These are phyloP conservation scores for Lepus oiostolus DNA, from an alignment of 2,797 vertebrate genomes.

Conservation along the genomic window DNA sequence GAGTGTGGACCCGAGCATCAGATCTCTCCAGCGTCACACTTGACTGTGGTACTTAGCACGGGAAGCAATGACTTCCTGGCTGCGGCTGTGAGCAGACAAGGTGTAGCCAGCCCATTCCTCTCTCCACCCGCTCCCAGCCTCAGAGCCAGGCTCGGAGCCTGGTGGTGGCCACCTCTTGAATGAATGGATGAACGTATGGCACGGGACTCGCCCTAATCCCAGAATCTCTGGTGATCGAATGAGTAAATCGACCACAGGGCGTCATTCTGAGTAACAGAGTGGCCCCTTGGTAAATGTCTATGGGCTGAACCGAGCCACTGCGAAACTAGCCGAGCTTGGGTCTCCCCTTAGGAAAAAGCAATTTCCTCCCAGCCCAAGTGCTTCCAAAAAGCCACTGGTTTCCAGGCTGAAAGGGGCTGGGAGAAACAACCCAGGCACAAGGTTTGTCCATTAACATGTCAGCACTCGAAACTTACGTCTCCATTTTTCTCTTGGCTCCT, in stretches of 20 bases:
- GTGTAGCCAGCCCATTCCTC: not conserved
- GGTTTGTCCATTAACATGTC: constrained; percentile 55
- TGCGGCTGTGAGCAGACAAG: not conserved
- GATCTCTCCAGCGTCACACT: not conserved
- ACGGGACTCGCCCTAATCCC: not conserved
- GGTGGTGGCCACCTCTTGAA: too few relatives aligned
- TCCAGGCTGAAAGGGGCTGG: not conserved
- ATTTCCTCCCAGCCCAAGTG: constrained; percentile 23
- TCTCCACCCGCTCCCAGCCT: not conserved
- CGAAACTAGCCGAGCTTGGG: not conserved
- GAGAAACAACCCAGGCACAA: not conserved
- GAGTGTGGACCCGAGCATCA: not conserved
- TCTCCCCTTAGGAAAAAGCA: not conserved
- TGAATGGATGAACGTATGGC: not conserved
- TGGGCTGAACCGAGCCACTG: not conserved
- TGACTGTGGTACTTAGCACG: not conserved
- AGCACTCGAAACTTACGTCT: constrained; percentile 22
- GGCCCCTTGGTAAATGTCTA: not conserved
- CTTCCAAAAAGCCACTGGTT: not conserved
- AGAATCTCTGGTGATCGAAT: not conserved
- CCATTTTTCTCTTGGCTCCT: constrained; percentile 29
- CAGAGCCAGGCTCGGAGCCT: not conserved
- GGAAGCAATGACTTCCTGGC: too few relatives aligned
- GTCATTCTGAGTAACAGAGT: not conserved
- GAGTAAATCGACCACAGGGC: not conserved